Percentiles rank a stretch among this genome's conserved stretches.
Conservation (phyloP, 2,113 vertebrate genomes). For the Phaethon lepturus region DNA sequence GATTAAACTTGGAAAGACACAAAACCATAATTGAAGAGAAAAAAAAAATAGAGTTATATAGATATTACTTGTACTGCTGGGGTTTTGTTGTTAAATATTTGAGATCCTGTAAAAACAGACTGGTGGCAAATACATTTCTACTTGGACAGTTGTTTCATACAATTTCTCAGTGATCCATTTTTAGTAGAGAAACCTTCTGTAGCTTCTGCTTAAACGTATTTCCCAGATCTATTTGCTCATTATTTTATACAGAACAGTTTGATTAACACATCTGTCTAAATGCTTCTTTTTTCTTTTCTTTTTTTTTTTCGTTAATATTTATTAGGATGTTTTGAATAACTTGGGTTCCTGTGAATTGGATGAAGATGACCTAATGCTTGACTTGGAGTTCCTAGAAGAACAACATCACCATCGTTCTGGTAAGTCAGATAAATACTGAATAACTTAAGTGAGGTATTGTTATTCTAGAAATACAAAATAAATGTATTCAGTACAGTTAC, state of each 20-base stretch:
- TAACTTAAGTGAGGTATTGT: not conserved
- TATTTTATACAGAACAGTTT: not conserved
- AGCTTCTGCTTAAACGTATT: rapidly evolving
- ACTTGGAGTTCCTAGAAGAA: constrained; percentile 94
- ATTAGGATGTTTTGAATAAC: constrained; percentile 93
- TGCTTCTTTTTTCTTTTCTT: not conserved
- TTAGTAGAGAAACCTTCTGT: not conserved
- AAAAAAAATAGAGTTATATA: not conserved
- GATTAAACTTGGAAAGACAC: not conserved
- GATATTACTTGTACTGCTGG: not conserved
- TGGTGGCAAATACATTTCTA: rapidly evolving
- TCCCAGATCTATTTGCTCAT: not conserved
- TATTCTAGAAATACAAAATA: not conserved
- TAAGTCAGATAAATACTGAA: constrained; percentile 62
- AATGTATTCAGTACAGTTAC: not conserved
- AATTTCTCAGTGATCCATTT: not conserved
- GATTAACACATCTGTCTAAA: not conserved
- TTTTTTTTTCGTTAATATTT: not conserved
- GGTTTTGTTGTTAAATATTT: not conserved
- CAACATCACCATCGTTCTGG: constrained; percentile 86
- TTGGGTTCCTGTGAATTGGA: constrained; percentile 96
- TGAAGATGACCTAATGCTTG: constrained; percentile 97
- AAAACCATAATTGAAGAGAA: not conserved
- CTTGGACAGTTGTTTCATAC: not conserved
- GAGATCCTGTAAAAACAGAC: not conserved